Evolutionary conservation across 2,888 invertebrate genomes (phyloP).

Genomic region (Nebria brevicollis): DNA sequence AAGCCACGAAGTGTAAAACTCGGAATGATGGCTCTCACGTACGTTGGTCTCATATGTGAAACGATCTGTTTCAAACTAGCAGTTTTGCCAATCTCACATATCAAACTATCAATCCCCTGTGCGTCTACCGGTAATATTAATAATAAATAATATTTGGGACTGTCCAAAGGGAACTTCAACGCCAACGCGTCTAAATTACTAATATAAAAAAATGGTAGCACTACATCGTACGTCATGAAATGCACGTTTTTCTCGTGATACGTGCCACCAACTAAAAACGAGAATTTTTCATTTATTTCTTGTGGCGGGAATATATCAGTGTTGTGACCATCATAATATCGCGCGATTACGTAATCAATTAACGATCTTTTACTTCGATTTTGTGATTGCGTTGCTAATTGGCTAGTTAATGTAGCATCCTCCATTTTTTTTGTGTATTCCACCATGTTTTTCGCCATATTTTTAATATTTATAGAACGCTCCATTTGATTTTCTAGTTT

Average conservation of each 20-base stretch:
- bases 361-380: slow-evolving; percentile 55
- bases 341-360: slow-evolving; percentile 59
- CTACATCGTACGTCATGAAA: slow-evolving; percentile 80
- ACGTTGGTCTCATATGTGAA: slow-evolving; percentile 73
- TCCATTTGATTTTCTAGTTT: background rate
- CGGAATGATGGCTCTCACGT: slow-evolving; percentile 81
- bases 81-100: slow-evolving; percentile 72
- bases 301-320: background rate
- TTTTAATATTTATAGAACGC: background rate
- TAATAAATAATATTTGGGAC: slow-evolving; percentile 80
- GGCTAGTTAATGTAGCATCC: slow-evolving; percentile 43
- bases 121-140: slow-evolving; percentile 75
- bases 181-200: slow-evolving; percentile 77
- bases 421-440: slow-evolving; percentile 51
- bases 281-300: slow-evolving; percentile 20
- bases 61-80: slow-evolving; percentile 74
- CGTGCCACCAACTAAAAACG: slow-evolving; percentile 62
- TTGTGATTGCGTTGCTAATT: slow-evolving; percentile 37
- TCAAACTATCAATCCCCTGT: slow-evolving; percentile 70
- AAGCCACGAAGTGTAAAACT: slow-evolving; percentile 83
- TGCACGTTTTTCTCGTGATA: slow-evolving; percentile 67
- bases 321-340: slow-evolving; percentile 55
- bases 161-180: slow-evolving; percentile 82
- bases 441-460: background rate
- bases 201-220: slow-evolving; percentile 79